Conservation (phyloP, 2,113 vertebrate species). For the Hoplias malabaricus region DNA sequence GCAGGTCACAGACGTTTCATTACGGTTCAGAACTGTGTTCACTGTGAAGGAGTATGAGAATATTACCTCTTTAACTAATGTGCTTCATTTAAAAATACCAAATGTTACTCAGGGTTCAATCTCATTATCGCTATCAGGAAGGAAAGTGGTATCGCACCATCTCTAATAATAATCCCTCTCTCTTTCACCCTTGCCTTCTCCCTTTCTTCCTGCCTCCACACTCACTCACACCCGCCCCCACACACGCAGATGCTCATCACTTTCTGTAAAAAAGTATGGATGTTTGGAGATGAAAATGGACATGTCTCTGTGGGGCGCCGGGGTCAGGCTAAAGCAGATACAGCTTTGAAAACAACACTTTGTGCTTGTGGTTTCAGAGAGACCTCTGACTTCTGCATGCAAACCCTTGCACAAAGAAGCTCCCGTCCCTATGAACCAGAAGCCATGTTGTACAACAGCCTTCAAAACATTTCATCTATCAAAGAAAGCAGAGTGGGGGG, state of each 20-base stretch:
- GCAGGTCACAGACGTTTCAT: no score
- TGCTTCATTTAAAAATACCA: no score
- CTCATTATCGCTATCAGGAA: no score
- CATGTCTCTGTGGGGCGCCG: constrained; percentile 13
- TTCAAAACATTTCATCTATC: constrained; percentile 9
- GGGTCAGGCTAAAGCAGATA: constrained; percentile 22
- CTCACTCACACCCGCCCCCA: neutral
- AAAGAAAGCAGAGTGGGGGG: neutral
- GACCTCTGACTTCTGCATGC: constrained; percentile 9
- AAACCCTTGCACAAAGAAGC: constrained; percentile 7
- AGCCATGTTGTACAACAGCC: neutral
- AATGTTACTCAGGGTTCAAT: no score
- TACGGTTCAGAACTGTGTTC: no score
- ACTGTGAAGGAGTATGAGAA: no score
- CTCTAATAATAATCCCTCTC: neutral
- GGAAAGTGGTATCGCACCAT: no score
- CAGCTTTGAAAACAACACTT: constrained; percentile 21
- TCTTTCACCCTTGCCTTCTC: neutral
- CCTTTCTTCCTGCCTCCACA: neutral
- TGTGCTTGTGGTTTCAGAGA: neutral
- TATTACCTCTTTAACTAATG: no score
- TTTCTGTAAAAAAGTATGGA: neutral
- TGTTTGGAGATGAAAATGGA: constrained; percentile 6
- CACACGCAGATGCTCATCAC: constrained; percentile 1
- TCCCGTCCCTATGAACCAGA: neutral